Evolutionary conservation across 1,140 invertebrate genomes (phyloP), one percentile per base, ranked within the genome.

Genomic region (Fopius arisanus): DNA sequence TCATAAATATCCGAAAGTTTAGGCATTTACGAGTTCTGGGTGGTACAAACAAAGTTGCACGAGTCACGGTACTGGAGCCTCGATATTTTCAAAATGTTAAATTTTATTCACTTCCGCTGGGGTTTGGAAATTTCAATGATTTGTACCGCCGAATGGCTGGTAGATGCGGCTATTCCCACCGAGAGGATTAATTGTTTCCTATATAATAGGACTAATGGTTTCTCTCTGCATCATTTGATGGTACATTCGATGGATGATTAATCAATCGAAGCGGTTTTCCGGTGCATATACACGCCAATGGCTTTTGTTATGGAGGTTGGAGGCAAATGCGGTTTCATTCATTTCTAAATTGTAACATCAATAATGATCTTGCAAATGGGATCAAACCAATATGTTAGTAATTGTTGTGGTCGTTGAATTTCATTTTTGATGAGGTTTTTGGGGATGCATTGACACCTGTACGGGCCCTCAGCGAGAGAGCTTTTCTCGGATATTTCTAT

Each of bases 261-360:
- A 59, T 59, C 54, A 59, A 59, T 59, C 54, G 19, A 23, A 59
- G 54, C 23, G 54, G 54, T 59, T 59, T 59, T 59, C 54, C 54
- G 54, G 54, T 59, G 19, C 23, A 59, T 28, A 59, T 59, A 51
- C 19, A 3, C 6, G 2, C 21, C 26, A 14, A 59, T 59, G 54
- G 54, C 1, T 59, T 59, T 59, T 14, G 23, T 19, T 14, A 14
- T n/a, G 14, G 7, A 16, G 7, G 16, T 16, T 48, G 54, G 1
- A 59, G 19, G 5, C 54, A 28, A 23, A 28, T 59, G 23, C 54
- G 54, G 23, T 54, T 54, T 26, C 5, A 59, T 23, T 51, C 43
- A 51, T 51, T 59, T 59, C n/a, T 59, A 23, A 59, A 59, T 59
- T 59, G 23, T 26, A 59, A 4, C 19, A 12, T 59, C 54, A 10